These are phyloP conservation scores for Wiebesia pumilae DNA, from an alignment of 1,140 invertebrate species.

Conservation along the genomic window DNA sequence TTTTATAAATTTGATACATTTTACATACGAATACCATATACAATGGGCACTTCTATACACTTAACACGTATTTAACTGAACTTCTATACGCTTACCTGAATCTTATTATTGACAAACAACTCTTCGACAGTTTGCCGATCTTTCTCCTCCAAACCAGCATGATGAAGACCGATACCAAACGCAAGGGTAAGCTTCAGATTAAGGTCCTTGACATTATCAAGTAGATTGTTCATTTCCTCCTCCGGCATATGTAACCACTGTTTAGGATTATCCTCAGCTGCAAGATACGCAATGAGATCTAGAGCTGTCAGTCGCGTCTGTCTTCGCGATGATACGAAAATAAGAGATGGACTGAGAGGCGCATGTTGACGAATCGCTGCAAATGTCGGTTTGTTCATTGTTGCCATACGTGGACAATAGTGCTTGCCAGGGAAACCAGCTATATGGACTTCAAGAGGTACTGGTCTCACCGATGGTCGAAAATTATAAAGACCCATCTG, in stretches of 20 bases:
- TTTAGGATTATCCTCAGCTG: slow-evolving; percentile 93
- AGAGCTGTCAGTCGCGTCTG: slow-evolving; percentile 98
- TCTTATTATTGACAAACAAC: slow-evolving; percentile 97
- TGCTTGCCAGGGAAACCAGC: slow-evolving; percentile 95
- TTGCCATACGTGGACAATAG: slow-evolving; percentile 99
- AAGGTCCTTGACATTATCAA: slow-evolving; percentile 88
- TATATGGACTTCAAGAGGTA: slow-evolving; percentile 97
- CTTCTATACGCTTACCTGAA: slow-evolving; percentile 87
- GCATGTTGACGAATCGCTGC: slow-evolving; percentile 96
- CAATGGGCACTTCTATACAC: too few species aligned
- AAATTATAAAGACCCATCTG: slow-evolving; percentile 97
- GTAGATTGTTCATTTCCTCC: slow-evolving; percentile 86
- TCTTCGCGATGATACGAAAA: slow-evolving; percentile 98
- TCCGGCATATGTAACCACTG: slow-evolving; percentile 96
- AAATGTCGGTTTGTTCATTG: slow-evolving; percentile 99
- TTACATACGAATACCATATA: too few species aligned
- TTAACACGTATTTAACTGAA: too few species aligned
- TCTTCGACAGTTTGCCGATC: slow-evolving; percentile 95
- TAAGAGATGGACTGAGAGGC: slow-evolving; percentile 89
- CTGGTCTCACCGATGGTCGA: slow-evolving; percentile 96
- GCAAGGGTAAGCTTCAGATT: slow-evolving; percentile 95
- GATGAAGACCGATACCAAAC: slow-evolving; percentile 99
- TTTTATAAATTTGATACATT: too few species aligned
- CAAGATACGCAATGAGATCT: slow-evolving; percentile 95
- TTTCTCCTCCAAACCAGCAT: slow-evolving; percentile 94